Evolutionary conservation across 2,797 vertebrate genomes (phyloP), one percentile per base, ranked within the genome.

Genomic region (Podarcis siculus): DNA sequence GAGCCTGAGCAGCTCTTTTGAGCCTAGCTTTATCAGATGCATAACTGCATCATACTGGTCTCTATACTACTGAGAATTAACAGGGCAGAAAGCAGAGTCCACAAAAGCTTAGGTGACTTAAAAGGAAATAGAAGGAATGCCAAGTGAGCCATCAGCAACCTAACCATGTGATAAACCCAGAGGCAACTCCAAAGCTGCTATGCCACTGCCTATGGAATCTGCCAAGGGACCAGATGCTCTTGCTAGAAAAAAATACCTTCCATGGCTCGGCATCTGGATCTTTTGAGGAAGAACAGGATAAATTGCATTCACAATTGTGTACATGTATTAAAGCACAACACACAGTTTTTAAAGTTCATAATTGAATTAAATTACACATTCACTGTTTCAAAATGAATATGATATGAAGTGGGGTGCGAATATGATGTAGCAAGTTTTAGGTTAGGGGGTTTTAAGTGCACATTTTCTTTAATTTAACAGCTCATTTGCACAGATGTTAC

Each of bases 161-260:
- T 83, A 93, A 92, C 87, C 91, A 94, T 93, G 92, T 93, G 94
- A 92, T 89, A 91, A 94, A 95, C 81, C 93, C 95, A 94, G 95
- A 90, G 94, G 93, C 83, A 86, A 83, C 67, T 92, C 1, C 0
- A 94, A 93, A 90, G 85, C 91, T 95, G 91, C 82, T 75, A 79
- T 87, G 91, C 92, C 93, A 88, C 39, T 23, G 93, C 90, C 90
- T 85, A 86, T 49, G n/a, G 89, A 90, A 49, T 77, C 89, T 96
- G 96, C 96, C 95, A 96, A 95, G 91, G 90, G 96, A 91, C 92
- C 96, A 97, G 96, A 97, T 96, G 95, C 93, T 95, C 37, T 91
- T 93, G 92, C 94, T 96, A 96, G 91, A 95, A 95, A 13, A 13
- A 97, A 96, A 95, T 93, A 96, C 93, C 93, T 94, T 91, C 91